Evolutionary conservation across 2,888 invertebrate species (phyloP), one percentile per base, ranked within the genome.

Genomic region (Acronicta psi): DNA sequence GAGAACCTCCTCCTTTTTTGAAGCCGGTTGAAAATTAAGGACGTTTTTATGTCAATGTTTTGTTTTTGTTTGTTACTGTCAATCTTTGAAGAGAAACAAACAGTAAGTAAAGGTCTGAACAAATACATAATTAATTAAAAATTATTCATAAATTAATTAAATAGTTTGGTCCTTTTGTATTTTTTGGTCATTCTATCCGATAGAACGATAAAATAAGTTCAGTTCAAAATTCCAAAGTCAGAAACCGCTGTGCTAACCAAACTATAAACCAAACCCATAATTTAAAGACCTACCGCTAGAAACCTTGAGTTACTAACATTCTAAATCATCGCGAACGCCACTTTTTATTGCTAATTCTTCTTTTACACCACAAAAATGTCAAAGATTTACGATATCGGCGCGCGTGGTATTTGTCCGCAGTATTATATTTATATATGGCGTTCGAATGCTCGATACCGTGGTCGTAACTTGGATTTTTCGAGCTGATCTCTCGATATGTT

Each of bases 311-410:
- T 29, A 34, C 37, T 20, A 41, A 55, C 51, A 59, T 68, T 57
- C 59, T 71, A 69, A 69, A 70, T 72, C 75, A 75, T 75, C 69
- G 46, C 49, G 47, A 59, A 54, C 59, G 53, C 61, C 43, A 62
- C 49, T 58, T 74, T 80, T 84, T 84, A 80, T 80, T 72, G 78
- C 79, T 80, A 80, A 82, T 81, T 74, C 82, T 78, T 79, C 70
- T 77, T 75, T 79, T 73, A 77, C 74, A 71, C 75, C 80, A 83
- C 85, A 86, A 87, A 87, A 87, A 87, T 87, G 85, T 82, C 65
- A 58, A 70, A 84, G 85, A 86, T 87, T 83, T 85, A 86, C 85
- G 86, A 86, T 86, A 84, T 82, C 82, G 73, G 58, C 67, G 72
- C 70, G 70, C 75, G 72, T 70, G 76, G 77, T 70, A 76, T 77